Evolutionary conservation across 2,797 vertebrate species (phyloP), one percentile per base, ranked within the genome.

Genomic region (Eidolon dupreanum): DNA sequence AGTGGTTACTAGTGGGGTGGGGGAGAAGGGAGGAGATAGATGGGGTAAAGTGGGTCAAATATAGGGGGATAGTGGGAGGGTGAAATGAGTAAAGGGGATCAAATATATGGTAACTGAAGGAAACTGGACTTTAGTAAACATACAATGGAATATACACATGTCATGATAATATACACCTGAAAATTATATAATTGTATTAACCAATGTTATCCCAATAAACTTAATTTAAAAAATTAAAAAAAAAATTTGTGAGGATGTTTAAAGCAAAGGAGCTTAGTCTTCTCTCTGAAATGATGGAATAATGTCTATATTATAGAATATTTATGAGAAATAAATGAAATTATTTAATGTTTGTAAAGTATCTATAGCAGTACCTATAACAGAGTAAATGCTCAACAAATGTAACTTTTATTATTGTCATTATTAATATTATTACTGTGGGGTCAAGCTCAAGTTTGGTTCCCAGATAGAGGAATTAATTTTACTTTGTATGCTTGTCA

Each of bases 401-500:
- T 16, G 7, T 57, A 71, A n/a, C 46, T 79, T 59, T 28, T 53
- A 16, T 65, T 96, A 38, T 81, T 95, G 24, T 38, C 43, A 22
- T 66, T 46, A 38, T 43, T 95, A 74, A 82, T 61, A 61, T 43
- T 96, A 61, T 55, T 85, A 73, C 38, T 81, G 22, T 88, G 22
- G 81, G 46, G 36, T 79, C 74, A 83, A 20, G 28, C 82, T 96
- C 92, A 94, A 94, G 31, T 73, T 90, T 74, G 49, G 86, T 75
- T 96, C 51, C 41, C 73, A 93, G 57, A 71, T 61, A 61, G 17
- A 87, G n/a, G 73, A 78, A 11, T 82, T 93, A 79, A 83, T 86
- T 94, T 68, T 73, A 84, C 26, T 63, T 26, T 82, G 15, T 63
- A 11, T 38, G 5, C 51, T 85, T 88, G 55, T 31, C 61, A 75